Evolutionary conservation across 2,888 invertebrate species (phyloP), one percentile per base, ranked within the genome.

Genomic region (Mechanitis messenoides): DNA sequence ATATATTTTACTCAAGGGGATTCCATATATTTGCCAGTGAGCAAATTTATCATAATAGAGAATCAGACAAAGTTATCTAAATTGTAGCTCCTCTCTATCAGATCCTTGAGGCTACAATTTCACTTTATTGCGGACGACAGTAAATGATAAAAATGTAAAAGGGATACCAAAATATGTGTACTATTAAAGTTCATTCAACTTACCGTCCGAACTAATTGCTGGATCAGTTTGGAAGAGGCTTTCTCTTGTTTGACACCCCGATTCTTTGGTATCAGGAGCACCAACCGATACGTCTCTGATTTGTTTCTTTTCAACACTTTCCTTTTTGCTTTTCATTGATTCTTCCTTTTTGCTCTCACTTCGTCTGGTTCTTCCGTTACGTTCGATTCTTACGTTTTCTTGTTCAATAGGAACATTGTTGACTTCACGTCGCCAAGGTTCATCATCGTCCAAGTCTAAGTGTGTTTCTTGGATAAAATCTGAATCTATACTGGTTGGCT

Each of bases 211-310:
- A 72, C 89, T 87, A 0, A 81, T 79, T 0, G 87, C 80, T 2
- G 85, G 77, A 55, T 86, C 89, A 0, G 81, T 72, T 59, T 89
- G 87, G 75, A 95, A 94, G 45, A 95, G 83, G 74, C 95, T 95
- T 79, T 95, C 96, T 70, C 96, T 91, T 0, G 96, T 96, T 79
- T 96, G 96, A 78, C 96, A 96, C 0, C 86, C 81, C 1, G 87
- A 87, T 63, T 90, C 90, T 66, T 88, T 90, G 0, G 88, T 89
- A 68, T 90, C 89, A 5, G 89, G 89, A 0, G 83, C 86, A 0
- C 88, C 87, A 11, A 88, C 88, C 0, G 89, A 88, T 5, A 76
- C 88, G 66, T 89, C 89, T 72, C 85, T 79, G 58, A 81, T 88
- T 67, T 87, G 83, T 46, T 78, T 86, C 69, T 73, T 83, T 45